Conservation (phyloP, 2,888 invertebrate genomes). For the Chalcis sispes region DNA sequence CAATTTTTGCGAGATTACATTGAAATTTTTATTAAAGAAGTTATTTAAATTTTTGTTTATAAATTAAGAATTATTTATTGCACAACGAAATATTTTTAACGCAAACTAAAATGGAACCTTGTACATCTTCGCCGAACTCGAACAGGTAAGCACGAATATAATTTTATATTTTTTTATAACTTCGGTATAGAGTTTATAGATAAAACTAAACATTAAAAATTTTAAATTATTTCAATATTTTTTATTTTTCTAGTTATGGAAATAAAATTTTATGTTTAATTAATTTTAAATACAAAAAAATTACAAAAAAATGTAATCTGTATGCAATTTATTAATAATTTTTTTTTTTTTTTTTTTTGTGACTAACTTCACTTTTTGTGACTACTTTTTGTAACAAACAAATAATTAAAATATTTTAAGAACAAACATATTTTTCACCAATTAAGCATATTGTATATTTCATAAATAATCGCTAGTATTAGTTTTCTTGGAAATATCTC, state of each 20-base stretch:
- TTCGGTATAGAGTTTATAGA: neutral
- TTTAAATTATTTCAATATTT: neutral
- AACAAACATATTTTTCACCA: too few species aligned
- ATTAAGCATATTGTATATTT: too few species aligned
- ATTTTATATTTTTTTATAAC: neutral
- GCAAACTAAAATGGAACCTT: constrained; percentile 22
- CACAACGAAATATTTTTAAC: constrained; percentile 13
- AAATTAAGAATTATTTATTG: neutral
- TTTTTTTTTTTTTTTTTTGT: too few species aligned
- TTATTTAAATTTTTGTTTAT: neutral
- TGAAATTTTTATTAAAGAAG: neutral
- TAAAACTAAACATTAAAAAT: neutral
- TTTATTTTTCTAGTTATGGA: neutral
- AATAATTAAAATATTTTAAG: too few species aligned
- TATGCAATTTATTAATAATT: neutral
- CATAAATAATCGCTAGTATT: too few species aligned
- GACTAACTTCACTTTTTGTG: too few species aligned
- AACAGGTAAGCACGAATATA: constrained; percentile 17
- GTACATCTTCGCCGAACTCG: neutral
- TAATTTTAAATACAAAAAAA: neutral
- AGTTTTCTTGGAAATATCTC: too few species aligned
- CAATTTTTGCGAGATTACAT: neutral
- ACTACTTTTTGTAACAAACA: too few species aligned
- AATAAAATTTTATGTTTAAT: neutral
- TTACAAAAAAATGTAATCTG: neutral